phyloP scores from a whole-genome alignment of 2,888 invertebrate genomes.

The Phalera bucephala region DNA sequence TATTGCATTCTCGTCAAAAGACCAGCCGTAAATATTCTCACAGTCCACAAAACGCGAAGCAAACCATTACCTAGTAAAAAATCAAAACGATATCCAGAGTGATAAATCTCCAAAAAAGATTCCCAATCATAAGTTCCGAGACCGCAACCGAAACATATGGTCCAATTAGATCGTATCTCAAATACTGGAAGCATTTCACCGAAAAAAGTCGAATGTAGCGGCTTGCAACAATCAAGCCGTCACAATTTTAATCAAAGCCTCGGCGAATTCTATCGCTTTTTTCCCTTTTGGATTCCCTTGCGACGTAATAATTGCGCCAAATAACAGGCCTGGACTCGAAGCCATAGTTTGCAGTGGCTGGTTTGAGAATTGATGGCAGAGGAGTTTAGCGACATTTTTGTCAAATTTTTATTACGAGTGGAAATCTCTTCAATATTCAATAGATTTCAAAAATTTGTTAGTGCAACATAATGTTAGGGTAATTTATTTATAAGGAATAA shows the following conservation, averaged over 20 bases:
- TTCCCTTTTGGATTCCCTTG: slow-evolving; percentile 62
- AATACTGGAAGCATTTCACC: slow-evolving; percentile 38
- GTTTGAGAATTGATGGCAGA: no score
- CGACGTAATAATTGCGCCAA: slow-evolving; percentile 78
- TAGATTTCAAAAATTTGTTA: no score
- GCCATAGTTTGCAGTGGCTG: no score
- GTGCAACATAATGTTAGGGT: no score
- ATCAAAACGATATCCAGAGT: slow-evolving; percentile 1
- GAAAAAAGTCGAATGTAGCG: slow-evolving; percentile 35
- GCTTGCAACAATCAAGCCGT: slow-evolving; percentile 70
- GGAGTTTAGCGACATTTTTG: no score
- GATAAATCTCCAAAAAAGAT: slow-evolving; percentile 8
- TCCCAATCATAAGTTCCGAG: slow-evolving; percentile 27
- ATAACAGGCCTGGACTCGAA: slow-evolving; percentile 67
- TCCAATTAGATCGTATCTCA: slow-evolving; percentile 37
- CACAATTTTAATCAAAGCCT: slow-evolving; percentile 77
- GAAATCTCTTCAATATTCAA: no score
- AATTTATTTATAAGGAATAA: no score
- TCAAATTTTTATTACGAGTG: no score
- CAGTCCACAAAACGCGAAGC: no score
- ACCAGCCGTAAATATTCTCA: no score
- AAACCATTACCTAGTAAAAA: slow-evolving; percentile 1
- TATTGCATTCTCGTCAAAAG: no score
- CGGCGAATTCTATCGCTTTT: slow-evolving; percentile 72
- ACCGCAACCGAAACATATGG: slow-evolving; percentile 30